Conservation (phyloP, 2,797 vertebrate genomes). For the Hybognathus amarus region DNA sequence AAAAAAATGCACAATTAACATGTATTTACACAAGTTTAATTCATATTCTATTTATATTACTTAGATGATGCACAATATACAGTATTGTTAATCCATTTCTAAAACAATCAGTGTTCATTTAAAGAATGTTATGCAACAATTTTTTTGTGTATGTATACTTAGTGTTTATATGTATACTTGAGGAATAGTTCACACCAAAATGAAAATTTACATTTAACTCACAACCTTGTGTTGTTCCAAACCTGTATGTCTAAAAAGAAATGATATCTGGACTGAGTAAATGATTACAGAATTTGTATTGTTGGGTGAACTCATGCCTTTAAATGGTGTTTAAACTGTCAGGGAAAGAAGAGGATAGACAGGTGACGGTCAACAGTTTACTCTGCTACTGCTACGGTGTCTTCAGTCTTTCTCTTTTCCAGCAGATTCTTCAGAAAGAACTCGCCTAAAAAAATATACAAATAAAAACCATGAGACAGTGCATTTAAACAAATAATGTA, state of each 20-base stretch:
- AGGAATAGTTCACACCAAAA: not conserved
- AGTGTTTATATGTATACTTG: no score
- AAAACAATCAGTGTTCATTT: not conserved
- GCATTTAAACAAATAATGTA: not conserved
- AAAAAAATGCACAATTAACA: not conserved
- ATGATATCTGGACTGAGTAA: not conserved
- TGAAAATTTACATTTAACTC: not conserved
- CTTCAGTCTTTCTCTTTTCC: slow-evolving; percentile 83
- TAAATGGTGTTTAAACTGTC: not conserved
- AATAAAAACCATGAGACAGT: not conserved
- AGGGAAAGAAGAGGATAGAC: not conserved
- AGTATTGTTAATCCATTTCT: not conserved
- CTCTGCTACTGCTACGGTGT: slow-evolving; percentile 61
- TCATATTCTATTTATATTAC: not conserved
- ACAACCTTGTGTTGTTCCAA: not conserved
- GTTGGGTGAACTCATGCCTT: not conserved
- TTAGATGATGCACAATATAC: not conserved
- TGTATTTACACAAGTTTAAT: not conserved
- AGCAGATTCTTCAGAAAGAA: slow-evolving; percentile 97
- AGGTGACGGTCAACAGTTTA: slow-evolving; percentile 27
- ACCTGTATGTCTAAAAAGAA: not conserved
- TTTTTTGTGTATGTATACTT: not conserved
- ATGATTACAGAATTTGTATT: not conserved
- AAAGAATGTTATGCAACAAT: not conserved
- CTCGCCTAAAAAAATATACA: slow-evolving; percentile 80